Percentiles rank a stretch among this genome's conserved stretches.
Evolutionary conservation across 1,140 invertebrate genomes (phyloP).

Genomic region (Sweltsa coloradensis): DNA sequence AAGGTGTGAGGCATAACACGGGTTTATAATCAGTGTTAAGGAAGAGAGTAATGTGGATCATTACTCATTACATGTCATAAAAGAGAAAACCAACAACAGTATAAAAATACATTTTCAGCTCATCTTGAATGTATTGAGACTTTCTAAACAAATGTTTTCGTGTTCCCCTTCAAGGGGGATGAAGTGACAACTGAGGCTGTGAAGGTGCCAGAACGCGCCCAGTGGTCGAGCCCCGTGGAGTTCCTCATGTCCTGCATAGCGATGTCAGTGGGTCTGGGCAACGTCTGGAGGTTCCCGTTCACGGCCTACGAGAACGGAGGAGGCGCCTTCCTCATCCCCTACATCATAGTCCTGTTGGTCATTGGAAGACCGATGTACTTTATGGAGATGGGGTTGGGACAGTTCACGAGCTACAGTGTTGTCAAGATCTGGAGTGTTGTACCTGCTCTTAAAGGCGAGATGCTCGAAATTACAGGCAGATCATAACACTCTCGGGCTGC

Average conservation of each 20-base stretch:
- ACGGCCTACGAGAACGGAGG: conserved; percentile 31
- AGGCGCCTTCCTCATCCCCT: conserved; percentile 42
- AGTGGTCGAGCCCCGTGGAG: conserved; percentile 23
- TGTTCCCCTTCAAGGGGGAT: no score
- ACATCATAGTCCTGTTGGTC: conserved; percentile 40
- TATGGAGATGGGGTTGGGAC: conserved; percentile 27
- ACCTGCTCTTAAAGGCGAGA: conserved; percentile 9
- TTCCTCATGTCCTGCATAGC: conserved; percentile 35
- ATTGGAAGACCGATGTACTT: conserved; percentile 40
- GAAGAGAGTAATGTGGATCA: no score
- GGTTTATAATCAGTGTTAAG: no score
- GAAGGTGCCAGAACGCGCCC: conserved; percentile 18
- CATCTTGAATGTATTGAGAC: no score
- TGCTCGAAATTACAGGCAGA: no score
- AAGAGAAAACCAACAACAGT: no score
- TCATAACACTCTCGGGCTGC: no score
- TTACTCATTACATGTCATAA: no score
- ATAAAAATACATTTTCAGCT: no score
- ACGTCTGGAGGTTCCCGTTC: conserved; percentile 39
- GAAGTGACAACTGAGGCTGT: no score
- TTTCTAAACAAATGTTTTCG: no score
- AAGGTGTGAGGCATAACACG: no score
- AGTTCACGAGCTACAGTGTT: conserved; percentile 13
- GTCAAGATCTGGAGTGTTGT: conserved; percentile 13
- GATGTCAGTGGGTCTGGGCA: conserved; percentile 38